Base-by-base conservation (phyloP, 2,113 vertebrate genomes). In the Aptenodytes patagonicus region DNA sequence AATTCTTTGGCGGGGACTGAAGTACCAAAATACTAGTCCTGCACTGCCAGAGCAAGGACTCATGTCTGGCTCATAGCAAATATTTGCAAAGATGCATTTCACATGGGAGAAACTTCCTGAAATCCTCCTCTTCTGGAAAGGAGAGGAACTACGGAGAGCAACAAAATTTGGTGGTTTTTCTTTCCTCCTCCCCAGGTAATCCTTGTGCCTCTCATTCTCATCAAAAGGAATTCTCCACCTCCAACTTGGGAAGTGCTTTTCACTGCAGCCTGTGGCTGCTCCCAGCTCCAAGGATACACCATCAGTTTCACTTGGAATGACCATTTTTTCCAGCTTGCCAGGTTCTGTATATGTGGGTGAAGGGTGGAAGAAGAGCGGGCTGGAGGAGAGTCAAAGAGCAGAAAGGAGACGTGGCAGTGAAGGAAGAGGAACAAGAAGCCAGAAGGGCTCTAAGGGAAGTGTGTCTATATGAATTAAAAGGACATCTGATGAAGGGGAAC, bases 311-410 rank as follows among this genome's bases (percentile, higher is more conserved):
- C 77, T 78, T 61, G 44, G 57, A 97, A 92, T 93, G 32, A 91
- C 83, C 88, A 36, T 69, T 88, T 96, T 82, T 70, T 96, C 66
- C 91, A 89, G 76, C 46, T 76, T 95, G 81, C 70, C 75, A 91
- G 72, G 49, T 95, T 97, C 91, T 81, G 52, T 77, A 47, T 51
- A 82, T 46, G 71, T 73, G 25, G 75, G 64, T 65, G 54, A 87
- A 96, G 55, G 15, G 83, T 94, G 93, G 91, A 97, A 93, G 89
- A 95, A 96, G 82, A 90, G 31, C 66, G 68, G 77, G 72, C 92
- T 96, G 87, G 38, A 87, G 47, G 8, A 88, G 75, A 87, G 34
- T 81, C 82, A 70, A 90, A 97, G 90, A 97, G 88, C 87, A 92
- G 76, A 89, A 96, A 97, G 87, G 81, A 95, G 95, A 97, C 12